phyloP scores from a whole-genome alignment of 2,888 invertebrate genomes.

The Synanthedon tipuliformis region DNA sequence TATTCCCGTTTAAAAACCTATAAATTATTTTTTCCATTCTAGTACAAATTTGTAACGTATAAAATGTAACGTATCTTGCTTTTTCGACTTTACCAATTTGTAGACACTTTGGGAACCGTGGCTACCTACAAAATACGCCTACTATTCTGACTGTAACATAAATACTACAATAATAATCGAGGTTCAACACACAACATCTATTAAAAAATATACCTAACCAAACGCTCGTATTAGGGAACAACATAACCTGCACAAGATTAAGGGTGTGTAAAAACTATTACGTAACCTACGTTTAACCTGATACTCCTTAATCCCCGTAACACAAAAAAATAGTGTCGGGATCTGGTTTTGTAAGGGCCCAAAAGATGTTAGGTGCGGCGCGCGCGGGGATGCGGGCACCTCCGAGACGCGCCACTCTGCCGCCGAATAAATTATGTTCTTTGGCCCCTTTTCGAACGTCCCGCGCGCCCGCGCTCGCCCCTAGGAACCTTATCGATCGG shows the following conservation, averaged over 20 bases:
- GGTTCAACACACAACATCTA: too few species aligned
- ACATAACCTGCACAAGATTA: slow-evolving; percentile 31
- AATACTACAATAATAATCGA: too few species aligned
- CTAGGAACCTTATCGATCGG: slow-evolving; percentile 51
- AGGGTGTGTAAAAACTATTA: slow-evolving; percentile 62
- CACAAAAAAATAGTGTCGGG: slow-evolving; percentile 43
- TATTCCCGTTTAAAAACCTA: too few species aligned
- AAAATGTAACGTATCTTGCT: too few species aligned
- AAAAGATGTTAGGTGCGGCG: slow-evolving; percentile 8
- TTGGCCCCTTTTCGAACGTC: slow-evolving; percentile 27
- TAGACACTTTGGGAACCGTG: too few species aligned
- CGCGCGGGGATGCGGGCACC: slow-evolving; percentile 38
- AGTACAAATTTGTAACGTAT: too few species aligned
- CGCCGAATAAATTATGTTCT: slow-evolving; percentile 66
- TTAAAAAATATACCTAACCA: too few species aligned
- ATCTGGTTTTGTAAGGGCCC: slow-evolving; percentile 38
- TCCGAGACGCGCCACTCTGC: slow-evolving; percentile 62
- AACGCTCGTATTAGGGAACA: too few species aligned
- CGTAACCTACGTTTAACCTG: slow-evolving; percentile 60
- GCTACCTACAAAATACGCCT: too few species aligned
- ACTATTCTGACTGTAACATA: too few species aligned
- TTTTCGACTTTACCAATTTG: too few species aligned
- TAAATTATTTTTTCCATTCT: too few species aligned
- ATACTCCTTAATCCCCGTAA: slow-evolving; percentile 47
- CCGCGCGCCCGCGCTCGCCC: slow-evolving; percentile 20